These are phyloP conservation scores for Bovichtus variegatus DNA, from an alignment of 2,797 vertebrate species.

Conservation along the genomic window DNA sequence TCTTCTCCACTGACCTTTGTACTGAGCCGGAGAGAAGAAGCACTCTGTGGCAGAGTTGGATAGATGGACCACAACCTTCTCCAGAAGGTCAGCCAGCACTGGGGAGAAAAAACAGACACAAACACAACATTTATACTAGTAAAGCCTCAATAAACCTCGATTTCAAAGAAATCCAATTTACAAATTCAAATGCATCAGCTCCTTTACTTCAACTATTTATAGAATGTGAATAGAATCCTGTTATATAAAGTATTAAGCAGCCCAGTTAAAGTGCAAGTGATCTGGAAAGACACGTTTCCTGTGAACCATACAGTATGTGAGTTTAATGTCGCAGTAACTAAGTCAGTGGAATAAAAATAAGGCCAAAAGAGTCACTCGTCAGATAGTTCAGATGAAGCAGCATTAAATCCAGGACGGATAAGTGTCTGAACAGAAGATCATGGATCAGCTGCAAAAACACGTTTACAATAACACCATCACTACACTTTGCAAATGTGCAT, in stretches of 20 bases:
- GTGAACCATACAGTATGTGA: slow-evolving; percentile 5
- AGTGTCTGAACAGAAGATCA: slow-evolving; percentile 3
- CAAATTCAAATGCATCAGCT: background rate
- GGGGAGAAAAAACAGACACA: slow-evolving; percentile 50
- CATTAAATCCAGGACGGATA: background rate
- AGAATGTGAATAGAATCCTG: background rate
- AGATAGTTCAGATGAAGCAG: slow-evolving; percentile 3
- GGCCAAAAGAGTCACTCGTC: background rate
- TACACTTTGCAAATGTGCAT: slow-evolving; percentile 8
- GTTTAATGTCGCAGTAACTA: background rate
- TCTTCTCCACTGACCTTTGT: slow-evolving; percentile 87
- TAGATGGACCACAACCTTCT: slow-evolving; percentile 88
- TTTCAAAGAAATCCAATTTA: slow-evolving; percentile 19
- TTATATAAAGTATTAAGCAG: background rate
- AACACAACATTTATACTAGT: background rate
- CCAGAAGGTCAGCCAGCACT: slow-evolving; percentile 92
- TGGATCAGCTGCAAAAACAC: background rate
- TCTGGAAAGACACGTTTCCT: background rate
- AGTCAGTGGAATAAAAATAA: slow-evolving; percentile 10
- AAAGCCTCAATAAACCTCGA: background rate
- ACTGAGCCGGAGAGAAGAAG: slow-evolving; percentile 85
- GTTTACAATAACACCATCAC: background rate
- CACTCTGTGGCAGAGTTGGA: slow-evolving; percentile 84
- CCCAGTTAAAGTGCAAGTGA: background rate
- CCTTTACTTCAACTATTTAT: slow-evolving; percentile 13